These are phyloP conservation scores for Papilio helenus DNA, from an alignment of 1,140 invertebrate species.

Conservation along the genomic window DNA sequence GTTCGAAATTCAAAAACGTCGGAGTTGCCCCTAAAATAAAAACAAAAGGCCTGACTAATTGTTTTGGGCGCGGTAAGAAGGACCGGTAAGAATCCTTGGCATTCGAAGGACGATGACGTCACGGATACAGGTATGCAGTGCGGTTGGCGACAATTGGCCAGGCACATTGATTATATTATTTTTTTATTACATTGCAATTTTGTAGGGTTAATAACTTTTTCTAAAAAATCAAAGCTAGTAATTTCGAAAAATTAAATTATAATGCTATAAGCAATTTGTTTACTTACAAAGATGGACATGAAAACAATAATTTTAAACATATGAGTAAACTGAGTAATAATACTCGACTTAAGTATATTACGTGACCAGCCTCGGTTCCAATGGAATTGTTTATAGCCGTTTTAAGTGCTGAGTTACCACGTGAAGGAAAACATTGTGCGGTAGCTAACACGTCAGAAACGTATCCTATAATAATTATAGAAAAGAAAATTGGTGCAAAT, in stretches of 20 bases:
- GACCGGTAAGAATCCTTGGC: conserved; percentile 59
- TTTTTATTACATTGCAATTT: background rate
- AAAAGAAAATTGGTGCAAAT: too few relatives aligned
- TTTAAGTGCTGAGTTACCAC: conserved; percentile 19
- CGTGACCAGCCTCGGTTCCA: conserved; percentile 23
- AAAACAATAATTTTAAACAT: background rate
- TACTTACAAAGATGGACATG: background rate
- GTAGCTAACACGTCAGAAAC: background rate
- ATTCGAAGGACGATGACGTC: conserved; percentile 75
- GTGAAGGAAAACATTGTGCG: conserved; percentile 22
- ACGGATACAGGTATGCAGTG: conserved; percentile 57
- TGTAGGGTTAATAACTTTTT: background rate
- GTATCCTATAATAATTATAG: too few relatives aligned
- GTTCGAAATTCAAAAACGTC: conserved; percentile 53
- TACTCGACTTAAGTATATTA: conserved; percentile 13
- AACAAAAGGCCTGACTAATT: conserved; percentile 63
- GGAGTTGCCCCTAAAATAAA: conserved; percentile 54
- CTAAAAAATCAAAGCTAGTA: background rate
- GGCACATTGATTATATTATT: conserved; percentile 24
- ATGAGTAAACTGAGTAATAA: background rate
- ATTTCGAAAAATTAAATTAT: background rate
- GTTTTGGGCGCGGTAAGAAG: conserved; percentile 59
- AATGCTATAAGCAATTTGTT: background rate
- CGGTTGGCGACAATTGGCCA: conserved; percentile 47
- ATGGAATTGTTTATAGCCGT: conserved; percentile 1